Base-by-base conservation (phyloP, 2,888 invertebrate species). In the Xanthorhoe designata region DNA sequence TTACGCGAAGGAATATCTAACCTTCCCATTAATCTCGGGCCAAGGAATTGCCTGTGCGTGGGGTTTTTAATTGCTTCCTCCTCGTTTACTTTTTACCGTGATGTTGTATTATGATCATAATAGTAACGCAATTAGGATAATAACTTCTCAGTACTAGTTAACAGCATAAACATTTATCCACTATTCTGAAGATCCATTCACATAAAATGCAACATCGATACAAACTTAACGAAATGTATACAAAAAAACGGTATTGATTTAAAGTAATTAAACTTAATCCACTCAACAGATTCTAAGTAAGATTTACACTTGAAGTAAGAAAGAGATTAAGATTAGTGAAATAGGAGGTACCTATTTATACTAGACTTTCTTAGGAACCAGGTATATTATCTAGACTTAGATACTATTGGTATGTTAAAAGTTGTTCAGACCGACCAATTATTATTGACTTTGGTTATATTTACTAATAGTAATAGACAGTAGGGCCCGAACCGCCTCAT, bases 21-120 rank as follows among this genome's bases (percentile, higher is more conserved):
- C 51, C 47, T 32, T 57, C 49, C 53, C 53, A 64, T 56, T 62
- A 56, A 66, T 67, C 68, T 69, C 38, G 38, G 66, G 63, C 65
- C 54, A 67, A 70, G 62, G 64, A 71, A 70, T 75, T 73, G 74
- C 71, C 71, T 73, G 63, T 57, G 73, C 78, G 77, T 77, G 71
- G 74, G 71, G 66, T 75, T 69, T 78, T 75, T 78, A 81, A 82
- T 82, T 75, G 71, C 75, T 78, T 75, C 78, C 76, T 76, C 69
- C 73, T 74, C 68, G 57, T 67, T 66, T 74, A 70, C 65, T 71
- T 75, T 74, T 76, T 75, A 73, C 72, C 71, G 71, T 75, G 77
- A 74, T 78, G 73, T 57, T 64, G 58, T 59, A 74, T 75, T 69
- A 64, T 76, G 70, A 70, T 76, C 70, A 71, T 71, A 66, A 65